These are phyloP conservation scores for Scyliorhinus canicula DNA, from an alignment of 2,797 vertebrate genomes.

Conservation along the genomic window DNA sequence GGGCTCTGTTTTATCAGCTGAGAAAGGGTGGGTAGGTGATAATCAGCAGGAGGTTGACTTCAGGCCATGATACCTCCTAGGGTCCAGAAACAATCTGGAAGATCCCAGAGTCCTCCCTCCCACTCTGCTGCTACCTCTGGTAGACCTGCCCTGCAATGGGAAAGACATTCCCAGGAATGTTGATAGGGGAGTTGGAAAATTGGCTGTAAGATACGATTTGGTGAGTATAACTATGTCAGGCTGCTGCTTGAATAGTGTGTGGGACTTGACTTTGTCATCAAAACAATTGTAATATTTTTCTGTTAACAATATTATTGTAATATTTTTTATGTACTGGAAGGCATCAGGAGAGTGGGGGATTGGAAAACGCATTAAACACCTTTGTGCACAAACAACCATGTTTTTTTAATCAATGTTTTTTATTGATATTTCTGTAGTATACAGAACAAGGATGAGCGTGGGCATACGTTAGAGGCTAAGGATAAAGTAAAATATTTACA, in stretches of 20 bases:
- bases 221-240: not conserved
- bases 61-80: not conserved
- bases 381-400: too few relatives aligned
- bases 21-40: not conserved
- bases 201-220: not conserved
- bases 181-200: not conserved
- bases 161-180: not conserved
- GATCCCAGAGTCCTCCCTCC: not conserved
- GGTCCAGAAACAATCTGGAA: not conserved
- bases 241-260: not conserved
- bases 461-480: too few relatives aligned
- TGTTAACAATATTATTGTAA: too few relatives aligned
- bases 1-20: not conserved
- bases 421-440: too few relatives aligned
- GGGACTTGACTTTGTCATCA: too few relatives aligned
- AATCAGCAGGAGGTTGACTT: not conserved
- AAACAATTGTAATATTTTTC: too few relatives aligned
- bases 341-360: too few relatives aligned
- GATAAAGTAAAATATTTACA: too few relatives aligned
- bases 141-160: not conserved
- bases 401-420: too few relatives aligned
- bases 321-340: too few relatives aligned
- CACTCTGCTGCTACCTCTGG: not conserved
- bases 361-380: too few relatives aligned
- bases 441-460: too few relatives aligned